Conservation (phyloP, 2,888 invertebrate species). For the Dendrolimus pini region DNA sequence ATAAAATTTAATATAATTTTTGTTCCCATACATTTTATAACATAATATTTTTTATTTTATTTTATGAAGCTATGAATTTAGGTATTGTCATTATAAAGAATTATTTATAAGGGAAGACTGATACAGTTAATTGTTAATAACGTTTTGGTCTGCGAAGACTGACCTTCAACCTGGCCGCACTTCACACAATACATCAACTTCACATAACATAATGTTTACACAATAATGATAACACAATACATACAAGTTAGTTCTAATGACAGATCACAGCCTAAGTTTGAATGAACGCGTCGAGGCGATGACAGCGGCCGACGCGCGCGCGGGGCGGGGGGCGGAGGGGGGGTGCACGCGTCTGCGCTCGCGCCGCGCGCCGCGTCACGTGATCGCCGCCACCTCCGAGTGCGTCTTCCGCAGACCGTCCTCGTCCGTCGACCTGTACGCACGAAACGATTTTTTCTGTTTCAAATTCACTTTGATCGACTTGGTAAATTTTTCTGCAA, state of each 20-base stretch:
- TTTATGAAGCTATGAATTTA: too few species aligned
- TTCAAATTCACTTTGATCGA: too few species aligned
- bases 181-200: neutral
- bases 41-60: too few species aligned
- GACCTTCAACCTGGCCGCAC: neutral
- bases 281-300: slow-evolving; percentile 38
- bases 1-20: too few species aligned
- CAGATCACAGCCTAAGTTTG: slow-evolving; percentile 73
- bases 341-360: slow-evolving; percentile 6
- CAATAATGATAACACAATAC: neutral
- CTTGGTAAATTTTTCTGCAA: neutral
- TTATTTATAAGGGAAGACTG: too few species aligned
- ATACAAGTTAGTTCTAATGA: slow-evolving; percentile 44
- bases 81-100: too few species aligned
- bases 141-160: too few species aligned
- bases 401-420: slow-evolving; percentile 52
- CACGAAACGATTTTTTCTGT: neutral
- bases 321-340: slow-evolving; percentile 3
- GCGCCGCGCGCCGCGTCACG: slow-evolving; percentile 40
- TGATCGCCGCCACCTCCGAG: slow-evolving; percentile 57
- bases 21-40: too few species aligned
- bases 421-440: slow-evolving; percentile 57
- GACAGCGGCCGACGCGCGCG: slow-evolving; percentile 3
- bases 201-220: neutral
- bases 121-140: too few species aligned